phyloP scores from a whole-genome alignment of 2,797 vertebrate genomes.

The Synanceia verrucosa region DNA sequence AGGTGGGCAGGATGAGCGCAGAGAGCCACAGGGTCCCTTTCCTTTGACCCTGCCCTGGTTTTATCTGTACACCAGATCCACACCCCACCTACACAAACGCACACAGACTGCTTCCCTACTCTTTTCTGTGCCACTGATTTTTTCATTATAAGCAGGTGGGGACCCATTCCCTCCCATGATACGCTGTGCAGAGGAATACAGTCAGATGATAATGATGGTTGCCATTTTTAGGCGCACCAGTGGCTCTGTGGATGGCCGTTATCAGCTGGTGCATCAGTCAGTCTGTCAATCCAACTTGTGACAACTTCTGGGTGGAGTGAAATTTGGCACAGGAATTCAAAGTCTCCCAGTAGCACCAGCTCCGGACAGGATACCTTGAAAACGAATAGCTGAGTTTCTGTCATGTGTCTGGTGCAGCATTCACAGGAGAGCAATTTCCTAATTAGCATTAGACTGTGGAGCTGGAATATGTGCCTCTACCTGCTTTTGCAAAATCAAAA shows the following conservation, averaged over 20 bases:
- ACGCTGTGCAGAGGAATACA: constrained; percentile 49
- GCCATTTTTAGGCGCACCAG: constrained; percentile 42
- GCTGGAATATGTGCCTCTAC: neutral
- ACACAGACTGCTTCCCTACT: constrained; percentile 19
- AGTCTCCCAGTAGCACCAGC: neutral
- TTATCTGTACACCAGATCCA: constrained; percentile 37
- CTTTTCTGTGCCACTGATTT: constrained; percentile 59
- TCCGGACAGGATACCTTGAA: neutral
- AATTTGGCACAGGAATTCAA: neutral
- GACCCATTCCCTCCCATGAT: constrained; percentile 40
- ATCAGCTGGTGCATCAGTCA: neutral
- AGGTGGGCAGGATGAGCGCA: constrained; percentile 58
- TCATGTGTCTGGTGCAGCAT: neutral
- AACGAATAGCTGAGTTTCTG: neutral
- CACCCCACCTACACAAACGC: neutral
- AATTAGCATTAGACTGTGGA: too few species aligned
- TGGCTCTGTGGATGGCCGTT: constrained; percentile 4
- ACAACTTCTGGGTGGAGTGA: neutral
- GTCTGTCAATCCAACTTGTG: constrained; percentile 7
- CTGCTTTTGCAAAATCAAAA: constrained; percentile 1
- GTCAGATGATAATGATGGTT: constrained; percentile 47
- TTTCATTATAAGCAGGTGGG: constrained; percentile 60
- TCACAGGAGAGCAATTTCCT: neutral
- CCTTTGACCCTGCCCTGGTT: constrained; percentile 59
- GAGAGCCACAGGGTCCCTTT: constrained; percentile 42